Percentiles rank a stretch among this genome's conserved stretches.
Conservation (phyloP, 2,113 vertebrate genomes). For the Cynoglossus semilaevis region DNA sequence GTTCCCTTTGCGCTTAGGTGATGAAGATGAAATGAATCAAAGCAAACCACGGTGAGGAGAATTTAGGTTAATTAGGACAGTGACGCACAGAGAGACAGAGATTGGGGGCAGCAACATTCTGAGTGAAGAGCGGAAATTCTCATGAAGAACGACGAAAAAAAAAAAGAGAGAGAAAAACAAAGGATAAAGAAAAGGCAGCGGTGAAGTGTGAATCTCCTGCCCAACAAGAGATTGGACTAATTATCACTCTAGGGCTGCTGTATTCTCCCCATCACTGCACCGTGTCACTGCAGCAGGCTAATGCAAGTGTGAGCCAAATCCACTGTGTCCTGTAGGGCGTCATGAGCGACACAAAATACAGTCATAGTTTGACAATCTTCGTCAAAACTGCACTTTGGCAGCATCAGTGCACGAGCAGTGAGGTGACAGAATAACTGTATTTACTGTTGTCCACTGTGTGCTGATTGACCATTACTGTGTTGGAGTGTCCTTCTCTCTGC, state of each 20-base stretch:
- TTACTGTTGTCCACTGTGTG: too few species aligned
- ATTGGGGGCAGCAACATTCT: slow-evolving; percentile 22
- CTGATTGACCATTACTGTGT: too few species aligned
- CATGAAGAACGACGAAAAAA: slow-evolving; percentile 28
- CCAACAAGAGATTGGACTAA: slow-evolving; percentile 58
- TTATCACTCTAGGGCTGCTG: slow-evolving; percentile 64
- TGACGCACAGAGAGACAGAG: background rate
- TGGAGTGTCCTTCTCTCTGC: too few species aligned
- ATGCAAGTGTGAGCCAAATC: slow-evolving; percentile 47
- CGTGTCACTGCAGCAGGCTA: slow-evolving; percentile 34
- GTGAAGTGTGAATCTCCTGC: slow-evolving; percentile 50
- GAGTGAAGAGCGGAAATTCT: slow-evolving; percentile 5
- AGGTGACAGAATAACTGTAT: too few species aligned
- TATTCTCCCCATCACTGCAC: slow-evolving; percentile 43
- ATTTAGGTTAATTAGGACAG: slow-evolving; percentile 49
- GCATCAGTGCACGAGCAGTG: too few species aligned
- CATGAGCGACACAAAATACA: slow-evolving; percentile 34
- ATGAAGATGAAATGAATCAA: slow-evolving; percentile 32
- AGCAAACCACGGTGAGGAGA: slow-evolving; percentile 25
- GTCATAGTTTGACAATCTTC: slow-evolving; percentile 13
- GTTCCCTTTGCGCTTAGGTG: background rate
- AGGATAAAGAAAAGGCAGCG: slow-evolving; percentile 12
- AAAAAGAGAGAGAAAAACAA: background rate
- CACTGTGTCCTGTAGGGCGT: slow-evolving; percentile 27
- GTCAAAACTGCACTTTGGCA: slow-evolving; percentile 18